Percentiles rank a stretch among this genome's conserved stretches.
phyloP scores from a whole-genome alignment of 2,888 invertebrate species.

The Nemurella pictetii region DNA sequence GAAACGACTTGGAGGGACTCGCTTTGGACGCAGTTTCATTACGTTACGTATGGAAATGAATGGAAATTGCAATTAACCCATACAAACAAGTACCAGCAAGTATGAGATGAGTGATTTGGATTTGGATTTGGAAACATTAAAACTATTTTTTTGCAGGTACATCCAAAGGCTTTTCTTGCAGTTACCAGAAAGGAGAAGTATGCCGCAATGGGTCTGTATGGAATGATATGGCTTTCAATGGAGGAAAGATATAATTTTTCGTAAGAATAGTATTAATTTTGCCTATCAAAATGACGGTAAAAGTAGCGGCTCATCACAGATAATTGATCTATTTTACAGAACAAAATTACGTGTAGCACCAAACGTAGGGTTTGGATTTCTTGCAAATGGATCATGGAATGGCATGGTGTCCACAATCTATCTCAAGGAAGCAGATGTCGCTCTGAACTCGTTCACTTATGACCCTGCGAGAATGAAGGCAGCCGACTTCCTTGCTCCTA shows the following conservation, averaged over 20 bases:
- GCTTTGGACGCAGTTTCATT: background rate
- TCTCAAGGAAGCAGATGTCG: background rate
- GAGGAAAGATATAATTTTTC: constrained; percentile 6
- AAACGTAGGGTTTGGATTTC: background rate
- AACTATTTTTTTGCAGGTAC: background rate
- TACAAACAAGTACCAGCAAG: no score
- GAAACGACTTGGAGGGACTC: background rate
- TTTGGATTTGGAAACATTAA: background rate
- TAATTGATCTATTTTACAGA: background rate
- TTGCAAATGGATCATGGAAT: background rate
- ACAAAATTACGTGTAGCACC: background rate
- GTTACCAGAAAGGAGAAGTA: background rate
- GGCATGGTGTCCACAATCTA: background rate
- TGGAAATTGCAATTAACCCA: no score
- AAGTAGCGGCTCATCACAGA: no score
- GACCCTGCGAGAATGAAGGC: background rate
- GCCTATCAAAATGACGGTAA: background rate
- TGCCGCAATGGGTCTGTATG: background rate
- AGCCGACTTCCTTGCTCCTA: background rate
- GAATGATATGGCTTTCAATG: background rate
- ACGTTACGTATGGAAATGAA: background rate
- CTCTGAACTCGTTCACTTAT: background rate
- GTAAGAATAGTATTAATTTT: background rate
- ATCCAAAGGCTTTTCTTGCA: background rate
- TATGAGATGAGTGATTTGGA: background rate